A percentile compares a stretch with the other conserved stretches of the same genome.
These are phyloP conservation scores for Urosaurus nigricauda DNA, from an alignment of 2,797 vertebrate genomes.

Conservation along the genomic window DNA sequence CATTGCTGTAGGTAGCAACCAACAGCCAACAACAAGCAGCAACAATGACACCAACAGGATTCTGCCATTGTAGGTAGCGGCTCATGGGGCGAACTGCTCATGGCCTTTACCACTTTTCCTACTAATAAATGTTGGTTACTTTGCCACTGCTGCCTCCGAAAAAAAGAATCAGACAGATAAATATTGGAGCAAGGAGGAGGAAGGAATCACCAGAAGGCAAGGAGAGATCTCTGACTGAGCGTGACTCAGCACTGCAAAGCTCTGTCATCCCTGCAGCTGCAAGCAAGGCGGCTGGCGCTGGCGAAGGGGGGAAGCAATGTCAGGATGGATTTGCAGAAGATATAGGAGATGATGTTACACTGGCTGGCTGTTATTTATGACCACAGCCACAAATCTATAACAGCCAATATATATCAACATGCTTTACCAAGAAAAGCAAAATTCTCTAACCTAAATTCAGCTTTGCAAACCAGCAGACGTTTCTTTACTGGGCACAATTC, in stretches of 20 bases:
- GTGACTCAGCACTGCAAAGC: conserved; percentile 27
- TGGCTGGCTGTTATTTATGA: no score
- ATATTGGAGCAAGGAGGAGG: not conserved
- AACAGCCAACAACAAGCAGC: no score
- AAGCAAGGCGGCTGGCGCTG: not conserved
- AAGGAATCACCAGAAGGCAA: not conserved
- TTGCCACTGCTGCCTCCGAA: not conserved
- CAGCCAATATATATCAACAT: not conserved
- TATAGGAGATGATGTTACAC: not conserved
- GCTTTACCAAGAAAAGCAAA: not conserved
- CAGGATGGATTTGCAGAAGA: not conserved
- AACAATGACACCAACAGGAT: no score
- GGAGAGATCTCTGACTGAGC: not conserved
- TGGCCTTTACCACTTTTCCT: not conserved
- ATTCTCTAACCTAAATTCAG: not conserved
- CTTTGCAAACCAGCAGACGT: no score
- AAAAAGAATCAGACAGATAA: not conserved
- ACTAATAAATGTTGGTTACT: no score
- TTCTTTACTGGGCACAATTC: not conserved
- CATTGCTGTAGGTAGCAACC: not conserved
- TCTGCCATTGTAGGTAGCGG: not conserved
- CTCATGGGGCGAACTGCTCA: not conserved
- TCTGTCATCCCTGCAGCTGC: not conserved
- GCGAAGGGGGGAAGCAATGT: not conserved
- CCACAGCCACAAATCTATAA: no score